Percentiles rank a stretch among this genome's conserved stretches.
phyloP scores from a whole-genome alignment of 2,113 vertebrate genomes.

The Deroptyus accipitrinus region DNA sequence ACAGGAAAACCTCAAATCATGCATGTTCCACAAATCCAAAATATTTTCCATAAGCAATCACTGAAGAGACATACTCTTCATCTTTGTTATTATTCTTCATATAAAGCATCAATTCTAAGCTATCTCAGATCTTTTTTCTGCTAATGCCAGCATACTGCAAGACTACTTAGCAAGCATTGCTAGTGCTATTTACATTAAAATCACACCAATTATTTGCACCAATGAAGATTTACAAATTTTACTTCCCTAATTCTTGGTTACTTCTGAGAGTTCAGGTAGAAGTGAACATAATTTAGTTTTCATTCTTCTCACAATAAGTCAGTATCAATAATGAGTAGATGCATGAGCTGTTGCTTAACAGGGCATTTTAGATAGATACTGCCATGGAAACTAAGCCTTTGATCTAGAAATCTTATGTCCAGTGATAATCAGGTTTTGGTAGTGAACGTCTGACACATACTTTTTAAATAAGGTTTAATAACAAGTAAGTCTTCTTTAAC shows the following conservation, averaged over 20 bases:
- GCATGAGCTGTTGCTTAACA: not conserved
- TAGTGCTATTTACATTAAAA: not conserved
- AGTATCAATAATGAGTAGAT: not conserved
- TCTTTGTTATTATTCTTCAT: not conserved
- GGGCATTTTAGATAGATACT: not conserved
- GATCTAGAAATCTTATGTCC: slow-evolving; percentile 3
- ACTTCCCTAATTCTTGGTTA: not conserved
- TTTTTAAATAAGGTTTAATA: slow-evolving; percentile 5
- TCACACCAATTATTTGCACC: not conserved
- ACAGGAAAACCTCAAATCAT: slow-evolving; percentile 54
- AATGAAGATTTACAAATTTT: not conserved
- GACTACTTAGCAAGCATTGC: not conserved
- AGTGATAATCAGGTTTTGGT: not conserved
- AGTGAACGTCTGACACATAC: not conserved
- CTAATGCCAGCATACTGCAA: not conserved
- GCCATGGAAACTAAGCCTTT: slow-evolving; percentile 6
- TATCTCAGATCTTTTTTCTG: not conserved
- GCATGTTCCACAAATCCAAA: not conserved
- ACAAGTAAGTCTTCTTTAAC: not conserved
- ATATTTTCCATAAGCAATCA: slow-evolving; percentile 47
- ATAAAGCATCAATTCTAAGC: not conserved
- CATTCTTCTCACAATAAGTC: not conserved
- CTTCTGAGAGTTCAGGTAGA: not conserved
- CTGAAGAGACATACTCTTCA: not conserved
- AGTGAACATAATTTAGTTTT: not conserved